phyloP scores from a whole-genome alignment of 2,113 vertebrate genomes.

The Martes martes region DNA sequence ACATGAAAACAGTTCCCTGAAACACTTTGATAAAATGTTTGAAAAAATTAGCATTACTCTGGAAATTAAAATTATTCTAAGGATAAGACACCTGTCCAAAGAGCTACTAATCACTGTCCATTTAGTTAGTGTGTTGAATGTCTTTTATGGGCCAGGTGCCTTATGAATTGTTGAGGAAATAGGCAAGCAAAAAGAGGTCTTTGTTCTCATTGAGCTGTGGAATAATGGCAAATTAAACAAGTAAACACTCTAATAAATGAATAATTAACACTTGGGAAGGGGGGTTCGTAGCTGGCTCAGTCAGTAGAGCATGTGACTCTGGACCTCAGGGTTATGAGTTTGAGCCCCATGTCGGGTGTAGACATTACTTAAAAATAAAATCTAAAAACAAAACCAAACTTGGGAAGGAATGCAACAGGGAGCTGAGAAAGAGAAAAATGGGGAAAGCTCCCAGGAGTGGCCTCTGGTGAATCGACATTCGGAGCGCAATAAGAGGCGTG shows the following conservation, averaged over 20 bases:
- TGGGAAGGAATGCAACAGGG: neutral
- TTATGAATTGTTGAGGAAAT: neutral
- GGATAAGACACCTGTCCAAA: neutral
- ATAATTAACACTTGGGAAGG: neutral
- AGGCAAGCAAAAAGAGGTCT: neutral
- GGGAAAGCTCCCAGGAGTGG: neutral
- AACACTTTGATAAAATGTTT: too few relatives aligned
- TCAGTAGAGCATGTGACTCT: neutral
- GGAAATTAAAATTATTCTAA: neutral
- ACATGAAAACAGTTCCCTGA: too few relatives aligned
- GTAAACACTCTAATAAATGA: neutral
- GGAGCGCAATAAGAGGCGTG: neutral
- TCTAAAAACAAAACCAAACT: neutral
- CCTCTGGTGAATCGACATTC: neutral
- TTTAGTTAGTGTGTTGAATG: neutral
- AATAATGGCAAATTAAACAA: neutral
- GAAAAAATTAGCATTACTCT: neutral
- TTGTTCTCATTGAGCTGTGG: neutral
- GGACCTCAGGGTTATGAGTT: neutral
- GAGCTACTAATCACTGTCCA: neutral
- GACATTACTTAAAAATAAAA: neutral
- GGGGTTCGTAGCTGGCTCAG: neutral
- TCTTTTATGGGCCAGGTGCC: neutral
- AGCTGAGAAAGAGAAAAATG: neutral
- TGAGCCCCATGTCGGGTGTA: neutral